Percentiles rank a stretch among this genome's conserved stretches.
These are phyloP conservation scores for Cheilosia variabilis DNA, from an alignment of 2,888 invertebrate genomes.

Conservation along the genomic window DNA sequence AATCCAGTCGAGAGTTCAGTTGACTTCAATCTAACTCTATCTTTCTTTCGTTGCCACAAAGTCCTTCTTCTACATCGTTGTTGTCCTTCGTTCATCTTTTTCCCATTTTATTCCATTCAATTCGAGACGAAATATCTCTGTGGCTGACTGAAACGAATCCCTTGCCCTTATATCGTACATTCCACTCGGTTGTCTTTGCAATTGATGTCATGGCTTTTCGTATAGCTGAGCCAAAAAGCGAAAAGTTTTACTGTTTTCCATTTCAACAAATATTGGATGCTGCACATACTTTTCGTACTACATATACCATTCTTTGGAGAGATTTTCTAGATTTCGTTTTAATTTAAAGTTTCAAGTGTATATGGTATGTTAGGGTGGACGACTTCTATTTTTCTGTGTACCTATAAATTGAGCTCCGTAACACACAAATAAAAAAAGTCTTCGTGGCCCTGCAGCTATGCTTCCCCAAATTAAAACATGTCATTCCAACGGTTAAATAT, in stretches of 20 bases:
- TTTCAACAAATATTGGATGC: constrained; percentile 39
- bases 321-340: constrained; percentile 52
- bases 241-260: constrained; percentile 20
- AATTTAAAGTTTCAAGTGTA: constrained; percentile 65
- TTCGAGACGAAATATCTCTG: constrained; percentile 70
- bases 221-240: constrained; percentile 4
- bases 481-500: constrained; percentile 59
- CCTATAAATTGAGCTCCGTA: constrained; percentile 30
- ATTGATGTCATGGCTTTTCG: constrained; percentile 71
- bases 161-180: constrained; percentile 66
- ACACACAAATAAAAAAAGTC: not conserved
- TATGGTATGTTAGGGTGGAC: not conserved
- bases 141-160: constrained; percentile 63
- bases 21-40: constrained; percentile 50
- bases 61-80: constrained; percentile 14
- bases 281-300: constrained; percentile 15
- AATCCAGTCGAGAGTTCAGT: constrained; percentile 28
- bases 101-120: constrained; percentile 20
- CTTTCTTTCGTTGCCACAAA: constrained; percentile 10
- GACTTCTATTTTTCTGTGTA: constrained; percentile 5
- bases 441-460: constrained; percentile 40
- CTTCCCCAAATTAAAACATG: constrained; percentile 64
- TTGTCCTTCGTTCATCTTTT: constrained; percentile 16
- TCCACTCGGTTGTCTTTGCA: constrained; percentile 74
- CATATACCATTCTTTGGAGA: not conserved